Evolutionary conservation across 2,888 invertebrate genomes (phyloP).

Genomic region (Pterostichus madidus): DNA sequence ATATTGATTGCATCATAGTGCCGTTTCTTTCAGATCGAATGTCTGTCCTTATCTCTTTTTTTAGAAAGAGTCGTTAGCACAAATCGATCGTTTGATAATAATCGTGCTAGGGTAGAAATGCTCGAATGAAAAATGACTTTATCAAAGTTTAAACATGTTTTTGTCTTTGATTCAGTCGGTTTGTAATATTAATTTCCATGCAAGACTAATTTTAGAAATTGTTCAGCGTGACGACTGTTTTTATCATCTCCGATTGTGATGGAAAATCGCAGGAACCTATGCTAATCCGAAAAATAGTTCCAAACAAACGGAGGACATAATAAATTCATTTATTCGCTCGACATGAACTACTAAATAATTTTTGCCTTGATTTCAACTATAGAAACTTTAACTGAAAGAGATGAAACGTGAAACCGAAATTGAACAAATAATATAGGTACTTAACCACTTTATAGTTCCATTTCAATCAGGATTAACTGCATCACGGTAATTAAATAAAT

Average conservation of each 20-base stretch:
- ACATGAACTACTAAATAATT: too few relatives aligned
- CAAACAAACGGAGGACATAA: neutral
- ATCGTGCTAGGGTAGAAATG: conserved; percentile 52
- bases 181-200: conserved; percentile 63
- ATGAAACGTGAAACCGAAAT: too few relatives aligned
- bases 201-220: conserved; percentile 51
- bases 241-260: neutral
- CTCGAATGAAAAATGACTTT: conserved; percentile 64
- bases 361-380: too few relatives aligned
- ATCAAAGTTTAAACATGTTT: conserved; percentile 66
- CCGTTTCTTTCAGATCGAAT: conserved; percentile 24
- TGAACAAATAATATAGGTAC: too few relatives aligned
- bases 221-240: neutral
- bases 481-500: conserved; percentile 7
- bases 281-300: conserved; percentile 17
- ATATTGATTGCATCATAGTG: conserved; percentile 29
- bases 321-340: too few relatives aligned
- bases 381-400: too few relatives aligned
- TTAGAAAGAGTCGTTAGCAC: conserved; percentile 54
- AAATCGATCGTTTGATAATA: conserved; percentile 63
- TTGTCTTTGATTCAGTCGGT: conserved; percentile 62
- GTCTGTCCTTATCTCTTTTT: conserved; percentile 49
- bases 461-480: conserved; percentile 33
- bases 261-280: neutral
- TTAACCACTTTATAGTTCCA: too few relatives aligned